Conservation (phyloP, 2,113 vertebrate species). For the Oryzias woworae region DNA sequence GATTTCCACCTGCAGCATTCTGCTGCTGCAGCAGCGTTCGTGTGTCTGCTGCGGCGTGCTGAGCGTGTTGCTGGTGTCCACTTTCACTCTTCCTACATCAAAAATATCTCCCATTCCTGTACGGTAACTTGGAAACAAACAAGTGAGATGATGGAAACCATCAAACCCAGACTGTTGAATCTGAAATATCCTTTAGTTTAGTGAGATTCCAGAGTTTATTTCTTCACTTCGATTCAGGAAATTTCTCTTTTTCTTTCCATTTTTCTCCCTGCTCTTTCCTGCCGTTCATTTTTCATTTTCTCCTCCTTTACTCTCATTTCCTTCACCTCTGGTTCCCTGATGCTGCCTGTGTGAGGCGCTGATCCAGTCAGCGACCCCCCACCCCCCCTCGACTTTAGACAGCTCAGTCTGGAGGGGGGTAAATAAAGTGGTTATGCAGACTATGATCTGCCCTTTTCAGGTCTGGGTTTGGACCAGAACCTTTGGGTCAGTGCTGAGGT, state of each 20-base stretch:
- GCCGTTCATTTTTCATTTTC: slow-evolving; percentile 1
- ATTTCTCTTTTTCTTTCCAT: slow-evolving; percentile 12
- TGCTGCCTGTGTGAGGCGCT: slow-evolving; percentile 41
- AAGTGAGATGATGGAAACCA: too few species aligned
- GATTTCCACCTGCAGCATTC: too few species aligned
- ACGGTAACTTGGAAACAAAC: too few species aligned
- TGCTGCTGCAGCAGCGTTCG: too few species aligned
- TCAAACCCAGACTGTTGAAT: too few species aligned
- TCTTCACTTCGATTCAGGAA: slow-evolving; percentile 10
- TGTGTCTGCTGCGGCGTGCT: too few species aligned
- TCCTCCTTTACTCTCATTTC: background rate
- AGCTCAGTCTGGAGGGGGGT: slow-evolving; percentile 23
- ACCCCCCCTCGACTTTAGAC: slow-evolving; percentile 30
- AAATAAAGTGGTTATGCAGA: slow-evolving; percentile 24
- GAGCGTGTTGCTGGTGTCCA: too few species aligned
- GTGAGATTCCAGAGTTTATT: background rate
- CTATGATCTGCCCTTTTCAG: slow-evolving; percentile 31
- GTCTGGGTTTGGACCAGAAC: slow-evolving; percentile 22
- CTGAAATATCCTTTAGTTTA: too few species aligned
- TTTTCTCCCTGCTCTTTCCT: background rate
- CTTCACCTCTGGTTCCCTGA: slow-evolving; percentile 19
- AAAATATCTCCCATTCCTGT: too few species aligned
- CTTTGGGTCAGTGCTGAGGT: background rate
- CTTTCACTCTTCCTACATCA: too few species aligned
- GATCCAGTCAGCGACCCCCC: slow-evolving; percentile 15